A percentile compares a stretch with the other conserved stretches of the same genome.
Conservation (phyloP, 2,888 invertebrate species). For the Mythimna impura region DNA sequence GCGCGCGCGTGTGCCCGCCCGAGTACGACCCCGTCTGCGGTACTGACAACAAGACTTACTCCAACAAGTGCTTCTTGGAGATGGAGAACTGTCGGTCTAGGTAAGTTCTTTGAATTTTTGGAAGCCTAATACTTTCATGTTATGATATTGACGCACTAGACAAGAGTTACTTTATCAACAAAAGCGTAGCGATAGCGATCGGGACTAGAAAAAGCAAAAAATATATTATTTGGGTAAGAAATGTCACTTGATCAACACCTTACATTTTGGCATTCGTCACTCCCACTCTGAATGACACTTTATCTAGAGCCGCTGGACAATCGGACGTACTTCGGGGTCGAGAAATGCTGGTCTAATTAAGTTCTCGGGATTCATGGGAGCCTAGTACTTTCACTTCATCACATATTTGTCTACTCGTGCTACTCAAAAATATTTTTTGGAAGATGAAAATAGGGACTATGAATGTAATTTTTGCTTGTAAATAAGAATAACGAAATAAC, state of each 20-base stretch:
- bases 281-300: no score
- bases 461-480: no score
- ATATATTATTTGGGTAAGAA: no score
- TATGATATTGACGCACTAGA: not conserved
- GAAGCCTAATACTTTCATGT: constrained; percentile 36
- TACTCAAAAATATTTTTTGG: no score
- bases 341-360: not conserved
- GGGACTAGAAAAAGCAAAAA: no score
- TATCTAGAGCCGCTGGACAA: not conserved
- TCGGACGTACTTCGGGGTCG: not conserved
- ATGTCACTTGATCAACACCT: no score
- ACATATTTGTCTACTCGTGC: no score
- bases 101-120: constrained; percentile 67
- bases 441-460: no score
- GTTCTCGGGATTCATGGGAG: constrained; percentile 10
- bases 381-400: constrained; percentile 29
- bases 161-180: no score
- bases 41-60: constrained; percentile 97
- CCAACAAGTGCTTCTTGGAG: constrained; percentile 97
- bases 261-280: no score
- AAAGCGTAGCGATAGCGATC: no score
- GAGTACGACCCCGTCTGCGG: constrained; percentile 98
- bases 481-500: no score
- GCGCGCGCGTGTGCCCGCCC: constrained; percentile 95
- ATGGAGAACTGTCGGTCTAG: constrained; percentile 97